Conservation (phyloP, 1,140 invertebrate genomes). For the Musca domestica region DNA sequence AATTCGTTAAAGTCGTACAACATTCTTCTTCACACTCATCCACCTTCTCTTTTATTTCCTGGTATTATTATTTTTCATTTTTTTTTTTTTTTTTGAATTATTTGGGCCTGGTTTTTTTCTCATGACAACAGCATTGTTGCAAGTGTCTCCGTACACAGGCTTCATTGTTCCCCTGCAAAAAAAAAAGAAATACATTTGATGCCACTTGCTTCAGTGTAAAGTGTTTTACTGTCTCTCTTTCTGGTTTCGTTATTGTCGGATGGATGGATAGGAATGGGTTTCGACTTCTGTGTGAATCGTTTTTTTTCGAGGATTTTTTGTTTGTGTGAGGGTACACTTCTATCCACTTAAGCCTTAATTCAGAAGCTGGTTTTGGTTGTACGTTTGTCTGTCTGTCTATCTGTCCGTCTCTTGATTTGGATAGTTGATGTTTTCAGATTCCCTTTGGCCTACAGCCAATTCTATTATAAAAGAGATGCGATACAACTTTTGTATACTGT, state of each 20-base stretch:
- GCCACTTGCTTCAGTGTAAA: slow-evolving; percentile 16
- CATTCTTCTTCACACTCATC: background rate
- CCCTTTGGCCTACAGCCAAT: slow-evolving; percentile 21
- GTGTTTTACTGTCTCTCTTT: background rate
- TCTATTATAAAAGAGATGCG: slow-evolving; percentile 14
- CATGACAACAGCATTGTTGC: too few relatives aligned
- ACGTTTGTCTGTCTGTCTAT: slow-evolving; percentile 2
- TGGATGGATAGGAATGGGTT: too few relatives aligned
- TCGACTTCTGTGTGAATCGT: too few relatives aligned
- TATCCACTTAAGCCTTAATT: background rate
- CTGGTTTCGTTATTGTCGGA: too few relatives aligned
- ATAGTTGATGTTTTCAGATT: slow-evolving; percentile 4
- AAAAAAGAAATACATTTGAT: background rate
- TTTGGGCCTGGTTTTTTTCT: too few relatives aligned
- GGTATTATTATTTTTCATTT: background rate
- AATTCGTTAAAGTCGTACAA: too few relatives aligned
- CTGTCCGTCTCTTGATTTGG: background rate
- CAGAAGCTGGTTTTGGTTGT: background rate
- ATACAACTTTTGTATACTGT: background rate
- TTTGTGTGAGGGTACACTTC: too few relatives aligned
- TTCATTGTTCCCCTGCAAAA: too few relatives aligned
- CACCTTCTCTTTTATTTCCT: background rate
- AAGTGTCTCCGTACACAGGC: too few relatives aligned
- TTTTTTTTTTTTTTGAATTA: background rate
- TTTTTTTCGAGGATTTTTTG: too few relatives aligned